Base-by-base conservation (phyloP, 1,140 invertebrate genomes). In the Drosophila teissieri region DNA sequence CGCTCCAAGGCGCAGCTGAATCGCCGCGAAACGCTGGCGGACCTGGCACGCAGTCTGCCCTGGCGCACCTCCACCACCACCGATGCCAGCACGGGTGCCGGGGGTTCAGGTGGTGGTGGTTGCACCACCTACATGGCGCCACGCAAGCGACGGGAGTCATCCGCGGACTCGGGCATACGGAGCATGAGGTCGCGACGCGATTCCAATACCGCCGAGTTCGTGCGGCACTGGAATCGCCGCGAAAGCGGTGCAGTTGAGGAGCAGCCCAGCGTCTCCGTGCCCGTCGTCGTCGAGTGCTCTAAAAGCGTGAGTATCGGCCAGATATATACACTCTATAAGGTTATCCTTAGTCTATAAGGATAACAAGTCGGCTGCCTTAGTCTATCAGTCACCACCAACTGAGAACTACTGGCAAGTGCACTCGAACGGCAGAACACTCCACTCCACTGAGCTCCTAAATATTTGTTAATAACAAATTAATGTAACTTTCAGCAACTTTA, bases 11-110 rank as follows among this genome's bases (percentile, higher is more conserved):
- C 94, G n/a, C 96, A 96, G 42, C 92, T 97, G 5, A 95, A 95
- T 53, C 94, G 97, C 3, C 94, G 97, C 36, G 97, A 98, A 91
- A 97, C 97, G 1, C 93, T 98, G 37, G 97, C 96, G 37, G 97
- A 97, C 81, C 94, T 98, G 22, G 96, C 95, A 44, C 95, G 92
- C 92, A 96, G 93, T 84, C 93, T 97, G 15, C 96, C 96, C 0
- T 97, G 96, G 95, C 94, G 95, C 57, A 94, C 95, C 60, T 93
- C 93, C 3, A 94, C 94, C 22, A 93, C 93, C 12, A 93, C 93
- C 15, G 94, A 95, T 24, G 88, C 92, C 0, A 92, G 93, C 27
- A 93, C 93, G 15, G 91, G 78, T 2, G 68, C 65, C 0, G 73
- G 78, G 3, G 46, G 64, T 24, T 15, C 19, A 7, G 51, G 58